Evolutionary conservation across 2,797 vertebrate species (phyloP).

Genomic region (Emydoidea blandingii): DNA sequence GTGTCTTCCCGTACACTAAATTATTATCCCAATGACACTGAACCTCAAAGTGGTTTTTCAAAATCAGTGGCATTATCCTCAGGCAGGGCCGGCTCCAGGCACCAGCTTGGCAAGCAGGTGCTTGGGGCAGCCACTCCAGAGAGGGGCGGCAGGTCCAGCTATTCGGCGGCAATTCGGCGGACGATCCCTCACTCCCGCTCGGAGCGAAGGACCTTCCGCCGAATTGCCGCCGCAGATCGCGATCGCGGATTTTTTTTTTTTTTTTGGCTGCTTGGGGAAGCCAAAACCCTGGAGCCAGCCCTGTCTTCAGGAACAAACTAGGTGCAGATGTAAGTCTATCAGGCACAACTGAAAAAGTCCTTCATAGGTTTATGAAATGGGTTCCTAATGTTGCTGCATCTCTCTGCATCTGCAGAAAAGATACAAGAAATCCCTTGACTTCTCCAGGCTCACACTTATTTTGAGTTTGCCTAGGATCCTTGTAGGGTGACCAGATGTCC

Average conservation of each 20-base stretch:
- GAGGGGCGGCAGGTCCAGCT: too few species aligned
- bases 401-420: constrained; percentile 9
- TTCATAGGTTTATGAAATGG: constrained; percentile 54
- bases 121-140: too few species aligned
- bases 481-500: too few species aligned
- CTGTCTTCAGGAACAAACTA: background rate
- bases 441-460: background rate
- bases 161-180: too few species aligned
- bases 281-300: too few species aligned
- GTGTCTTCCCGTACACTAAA: background rate
- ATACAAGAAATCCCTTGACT: background rate
- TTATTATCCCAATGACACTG: background rate
- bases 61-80: background rate
- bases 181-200: too few species aligned
- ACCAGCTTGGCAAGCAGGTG: too few species aligned
- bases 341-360: constrained; percentile 34
- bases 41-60: background rate
- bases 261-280: too few species aligned
- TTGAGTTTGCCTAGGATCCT: background rate
- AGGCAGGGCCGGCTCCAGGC: background rate
- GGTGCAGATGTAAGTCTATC: constrained; percentile 55
- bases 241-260: too few species aligned
- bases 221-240: too few species aligned
- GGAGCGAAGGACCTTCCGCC: too few species aligned
- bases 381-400: background rate